Conservation (phyloP, 2,888 invertebrate species). For the Heliothis peltigera region DNA sequence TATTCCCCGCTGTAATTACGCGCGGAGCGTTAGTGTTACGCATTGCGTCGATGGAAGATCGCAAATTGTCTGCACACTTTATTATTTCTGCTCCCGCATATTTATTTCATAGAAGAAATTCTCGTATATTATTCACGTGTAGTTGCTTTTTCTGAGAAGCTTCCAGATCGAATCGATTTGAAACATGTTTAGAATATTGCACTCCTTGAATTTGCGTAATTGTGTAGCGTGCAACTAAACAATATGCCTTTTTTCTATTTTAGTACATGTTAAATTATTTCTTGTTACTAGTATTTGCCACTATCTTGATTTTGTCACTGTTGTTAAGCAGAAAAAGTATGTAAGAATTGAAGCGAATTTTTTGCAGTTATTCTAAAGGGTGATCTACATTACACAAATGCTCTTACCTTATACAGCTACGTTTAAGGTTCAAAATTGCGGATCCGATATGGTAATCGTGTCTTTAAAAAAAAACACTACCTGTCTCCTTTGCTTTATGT, state of each 20-base stretch:
- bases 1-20: slow-evolving; percentile 50
- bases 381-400: slow-evolving; percentile 5
- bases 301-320: not conserved
- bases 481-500: slow-evolving; percentile 57
- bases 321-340: not conserved
- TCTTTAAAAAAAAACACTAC: slow-evolving; percentile 54
- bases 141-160: not conserved
- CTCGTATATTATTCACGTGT: not conserved
- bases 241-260: slow-evolving; percentile 2
- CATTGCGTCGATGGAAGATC: slow-evolving; percentile 36
- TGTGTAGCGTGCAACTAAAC: slow-evolving; percentile 1
- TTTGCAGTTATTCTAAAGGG: slow-evolving; percentile 15
- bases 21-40: slow-evolving; percentile 32
- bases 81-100: slow-evolving; percentile 19
- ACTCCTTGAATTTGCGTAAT: not conserved
- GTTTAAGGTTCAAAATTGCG: slow-evolving; percentile 36
- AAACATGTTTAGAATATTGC: not conserved
- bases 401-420: slow-evolving; percentile 9
- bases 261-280: not conserved
- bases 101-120: slow-evolving; percentile 12
- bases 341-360: slow-evolving; percentile 4
- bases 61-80: slow-evolving; percentile 29
- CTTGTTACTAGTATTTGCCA: not conserved
- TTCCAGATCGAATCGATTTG: not conserved
- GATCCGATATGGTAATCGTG: slow-evolving; percentile 22